Evolutionary conservation across 2,888 invertebrate genomes (phyloP).

Genomic region (Drosophila atroscutellata): DNA sequence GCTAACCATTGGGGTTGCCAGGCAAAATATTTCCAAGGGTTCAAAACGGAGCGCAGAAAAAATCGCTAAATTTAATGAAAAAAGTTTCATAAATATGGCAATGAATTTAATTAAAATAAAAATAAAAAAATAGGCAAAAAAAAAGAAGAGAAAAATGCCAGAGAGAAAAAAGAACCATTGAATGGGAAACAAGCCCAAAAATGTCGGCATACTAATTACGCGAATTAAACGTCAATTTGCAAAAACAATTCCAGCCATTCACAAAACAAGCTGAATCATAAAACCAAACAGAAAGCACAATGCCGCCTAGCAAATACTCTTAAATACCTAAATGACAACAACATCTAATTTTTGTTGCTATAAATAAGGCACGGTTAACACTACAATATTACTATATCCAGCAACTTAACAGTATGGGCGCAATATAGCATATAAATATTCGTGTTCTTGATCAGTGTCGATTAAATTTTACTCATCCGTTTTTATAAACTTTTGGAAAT

Average conservation of each 20-base stretch:
- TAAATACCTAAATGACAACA: neutral
- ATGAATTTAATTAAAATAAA: conserved; percentile 78
- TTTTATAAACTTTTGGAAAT: neutral
- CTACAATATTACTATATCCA: neutral
- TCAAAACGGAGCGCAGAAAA: conserved; percentile 57
- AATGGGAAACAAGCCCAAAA: conserved; percentile 66
- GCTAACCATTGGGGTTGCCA: conserved; percentile 14
- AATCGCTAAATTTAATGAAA: conserved; percentile 77
- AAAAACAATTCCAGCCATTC: conserved; percentile 70
- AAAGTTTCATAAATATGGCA: conserved; percentile 81
- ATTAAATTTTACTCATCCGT: neutral
- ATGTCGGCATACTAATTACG: conserved; percentile 78
- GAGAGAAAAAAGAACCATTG: conserved; percentile 4
- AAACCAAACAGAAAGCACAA: neutral
- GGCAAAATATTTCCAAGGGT: conserved; percentile 61
- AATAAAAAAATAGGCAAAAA: conserved; percentile 27
- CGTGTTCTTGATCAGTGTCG: neutral
- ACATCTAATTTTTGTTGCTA: neutral
- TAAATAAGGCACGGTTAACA: neutral
- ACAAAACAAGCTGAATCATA: conserved; percentile 24
- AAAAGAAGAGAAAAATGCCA: conserved; percentile 10
- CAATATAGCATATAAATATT: neutral
- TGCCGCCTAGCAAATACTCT: conserved; percentile 24
- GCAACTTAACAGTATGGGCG: neutral
- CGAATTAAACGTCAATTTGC: conserved; percentile 80